Evolutionary conservation across 2,888 invertebrate species (phyloP), one percentile per base, ranked within the genome.

Genomic region (Celastrina argiolus): DNA sequence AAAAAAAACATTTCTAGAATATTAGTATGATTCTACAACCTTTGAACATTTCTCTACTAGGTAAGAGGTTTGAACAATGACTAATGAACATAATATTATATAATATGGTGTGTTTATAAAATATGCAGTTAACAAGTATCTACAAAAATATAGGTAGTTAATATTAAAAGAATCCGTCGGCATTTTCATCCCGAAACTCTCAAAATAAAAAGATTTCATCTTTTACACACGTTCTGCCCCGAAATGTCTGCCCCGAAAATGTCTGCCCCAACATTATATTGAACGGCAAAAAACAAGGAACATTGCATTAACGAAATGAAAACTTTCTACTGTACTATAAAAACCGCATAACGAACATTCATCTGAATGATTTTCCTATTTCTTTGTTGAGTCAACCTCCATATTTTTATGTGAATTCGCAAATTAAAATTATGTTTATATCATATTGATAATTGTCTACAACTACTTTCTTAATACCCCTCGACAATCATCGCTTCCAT

Each of bases 81-180:
- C n/a, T n/a, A n/a, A n/a, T n/a, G n/a, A n/a, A n/a, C n/a, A n/a
- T n/a, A n/a, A n/a, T n/a, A n/a, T n/a, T n/a, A n/a, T n/a, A n/a
- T n/a, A n/a, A n/a, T n/a, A 28, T 28, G 5, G 28, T 28, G 5
- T 2, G 28, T 1, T 31, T 6, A 6, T 3, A 31, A 31, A 31
- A 31, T 31, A 31, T n/a, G n/a, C 31, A 4, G 45, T 31, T 31
- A 31, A 7, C 18, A 18, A 18, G 10, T 10, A 45, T 1, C 10
- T 18, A 45, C 45, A 69, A 68, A 69, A 42, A 67, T n/a, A 45
- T 45, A 45, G 18, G 16, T 45, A 45, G 18, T n/a, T 45, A 45
- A 18, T 18, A 18, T 18, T 45, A 18, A 45, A 16, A 45, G 45
- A 45, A 18, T 45, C 45, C 45, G 45, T 45, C 45, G 45, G 45